Percentiles rank a stretch among this genome's conserved stretches.
Conservation (phyloP, 1,140 invertebrate species). For the Sarcophaga peregrina region DNA sequence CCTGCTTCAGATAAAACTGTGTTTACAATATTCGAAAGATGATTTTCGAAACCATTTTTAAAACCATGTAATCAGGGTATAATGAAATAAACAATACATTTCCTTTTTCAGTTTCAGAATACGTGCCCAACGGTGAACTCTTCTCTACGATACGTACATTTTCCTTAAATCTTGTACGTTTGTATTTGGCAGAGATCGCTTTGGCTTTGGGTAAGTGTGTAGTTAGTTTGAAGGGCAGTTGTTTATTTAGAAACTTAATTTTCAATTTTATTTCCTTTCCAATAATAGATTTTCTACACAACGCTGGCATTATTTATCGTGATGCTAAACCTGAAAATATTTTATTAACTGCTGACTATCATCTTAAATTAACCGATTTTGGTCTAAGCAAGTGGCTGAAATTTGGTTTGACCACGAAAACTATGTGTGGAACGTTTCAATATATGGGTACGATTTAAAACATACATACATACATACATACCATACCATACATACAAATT, state of each 20-base stretch:
- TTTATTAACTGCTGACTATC: conserved; percentile 82
- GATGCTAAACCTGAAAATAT: conserved; percentile 95
- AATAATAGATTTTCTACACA: conserved; percentile 87
- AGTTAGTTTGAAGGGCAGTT: neutral
- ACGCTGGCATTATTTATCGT: conserved; percentile 89
- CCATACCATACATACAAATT: no score
- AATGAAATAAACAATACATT: neutral
- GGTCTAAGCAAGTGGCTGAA: conserved; percentile 92
- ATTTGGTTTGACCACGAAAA: conserved; percentile 79
- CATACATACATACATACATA: conserved; percentile 51
- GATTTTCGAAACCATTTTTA: no score
- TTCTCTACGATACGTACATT: conserved; percentile 77
- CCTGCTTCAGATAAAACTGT: neutral
- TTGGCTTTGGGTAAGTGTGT: conserved; percentile 83
- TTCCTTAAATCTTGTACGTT: conserved; percentile 76
- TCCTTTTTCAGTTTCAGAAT: conserved; percentile 80
- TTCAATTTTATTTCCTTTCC: neutral
- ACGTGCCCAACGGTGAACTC: conserved; percentile 83
- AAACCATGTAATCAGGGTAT: no score
- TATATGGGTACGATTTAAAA: conserved; percentile 81
- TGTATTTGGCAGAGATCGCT: conserved; percentile 87
- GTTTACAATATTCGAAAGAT: neutral
- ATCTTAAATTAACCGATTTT: conserved; percentile 89
- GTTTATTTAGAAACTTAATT: neutral
- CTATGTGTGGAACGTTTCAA: conserved; percentile 90